These are phyloP conservation scores for Synergus gifuensis DNA, from an alignment of 2,888 invertebrate species.

Conservation along the genomic window DNA sequence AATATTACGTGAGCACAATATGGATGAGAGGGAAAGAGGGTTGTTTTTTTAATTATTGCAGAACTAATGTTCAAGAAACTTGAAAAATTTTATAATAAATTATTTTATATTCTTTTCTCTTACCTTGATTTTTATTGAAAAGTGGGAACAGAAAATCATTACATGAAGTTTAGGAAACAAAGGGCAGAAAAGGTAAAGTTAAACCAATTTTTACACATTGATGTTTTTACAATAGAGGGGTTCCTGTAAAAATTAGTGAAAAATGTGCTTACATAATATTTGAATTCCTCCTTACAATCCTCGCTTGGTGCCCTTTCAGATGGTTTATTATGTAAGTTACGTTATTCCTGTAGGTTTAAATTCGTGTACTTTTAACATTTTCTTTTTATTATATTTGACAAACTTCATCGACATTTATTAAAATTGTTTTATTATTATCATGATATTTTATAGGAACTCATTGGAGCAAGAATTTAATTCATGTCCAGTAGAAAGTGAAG, in stretches of 20 bases:
- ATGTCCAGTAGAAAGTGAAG: not conserved
- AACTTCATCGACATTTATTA: not conserved
- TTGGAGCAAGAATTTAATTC: not conserved
- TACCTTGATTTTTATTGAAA: conserved; percentile 9
- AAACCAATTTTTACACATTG: not conserved
- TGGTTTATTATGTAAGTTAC: conserved; percentile 42
- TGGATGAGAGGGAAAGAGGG: not conserved
- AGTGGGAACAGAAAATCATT: not conserved
- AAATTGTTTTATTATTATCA: not conserved
- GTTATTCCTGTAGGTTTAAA: conserved; percentile 41
- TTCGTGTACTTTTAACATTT: conserved; percentile 1
- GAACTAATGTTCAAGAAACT: not conserved
- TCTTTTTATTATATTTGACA: not conserved
- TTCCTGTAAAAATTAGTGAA: conserved; percentile 1
- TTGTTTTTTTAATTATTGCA: not conserved
- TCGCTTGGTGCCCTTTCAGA: conserved; percentile 37
- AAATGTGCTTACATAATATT: conserved; percentile 40
- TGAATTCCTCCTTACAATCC: conserved; percentile 40
- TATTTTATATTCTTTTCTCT: not conserved
- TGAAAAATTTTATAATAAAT: not conserved
- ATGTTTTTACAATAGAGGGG: not conserved
- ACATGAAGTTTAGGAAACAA: not conserved
- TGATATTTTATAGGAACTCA: not conserved
- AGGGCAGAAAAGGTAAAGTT: not conserved
- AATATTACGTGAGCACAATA: conserved; percentile 36